Conservation (phyloP, 1,140 invertebrate species). For the Heliconius nattereri region DNA sequence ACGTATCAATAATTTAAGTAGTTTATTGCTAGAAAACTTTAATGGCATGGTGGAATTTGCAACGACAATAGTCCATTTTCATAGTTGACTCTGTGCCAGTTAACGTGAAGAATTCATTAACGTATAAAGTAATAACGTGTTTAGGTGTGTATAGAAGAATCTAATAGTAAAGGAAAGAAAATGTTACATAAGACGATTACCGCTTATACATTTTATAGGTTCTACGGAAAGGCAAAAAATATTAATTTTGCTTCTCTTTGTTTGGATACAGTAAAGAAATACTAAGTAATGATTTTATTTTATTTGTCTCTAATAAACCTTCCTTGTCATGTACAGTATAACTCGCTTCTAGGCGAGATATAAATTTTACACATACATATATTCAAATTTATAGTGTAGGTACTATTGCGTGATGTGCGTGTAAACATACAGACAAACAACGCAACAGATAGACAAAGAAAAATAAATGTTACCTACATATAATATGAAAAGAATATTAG, state of each 20-base stretch:
- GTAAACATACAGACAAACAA: too few species aligned
- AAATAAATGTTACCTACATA: too few species aligned
- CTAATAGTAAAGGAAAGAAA: not conserved
- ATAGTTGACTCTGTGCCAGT: slow-evolving; percentile 15
- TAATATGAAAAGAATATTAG: too few species aligned
- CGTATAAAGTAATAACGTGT: too few species aligned
- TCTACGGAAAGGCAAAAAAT: too few species aligned
- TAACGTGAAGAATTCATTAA: slow-evolving; percentile 8
- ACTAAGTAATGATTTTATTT: too few species aligned
- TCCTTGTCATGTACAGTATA: not conserved
- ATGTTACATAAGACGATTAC: not conserved
- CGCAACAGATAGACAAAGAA: too few species aligned
- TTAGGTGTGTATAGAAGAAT: too few species aligned
- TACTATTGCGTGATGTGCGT: not conserved
- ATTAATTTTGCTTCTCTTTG: too few species aligned
- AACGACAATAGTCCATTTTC: slow-evolving; percentile 16
- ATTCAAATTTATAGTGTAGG: not conserved
- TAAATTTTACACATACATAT: too few species aligned
- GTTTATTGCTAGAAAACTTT: not conserved
- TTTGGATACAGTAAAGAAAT: too few species aligned
- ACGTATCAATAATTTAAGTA: not conserved
- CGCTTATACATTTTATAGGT: too few species aligned
- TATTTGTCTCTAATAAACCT: not conserved
- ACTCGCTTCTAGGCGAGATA: not conserved
- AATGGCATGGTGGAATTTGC: not conserved